These are phyloP conservation scores for Jaculus jaculus DNA, from an alignment of 2,113 vertebrate genomes.

Conservation along the genomic window DNA sequence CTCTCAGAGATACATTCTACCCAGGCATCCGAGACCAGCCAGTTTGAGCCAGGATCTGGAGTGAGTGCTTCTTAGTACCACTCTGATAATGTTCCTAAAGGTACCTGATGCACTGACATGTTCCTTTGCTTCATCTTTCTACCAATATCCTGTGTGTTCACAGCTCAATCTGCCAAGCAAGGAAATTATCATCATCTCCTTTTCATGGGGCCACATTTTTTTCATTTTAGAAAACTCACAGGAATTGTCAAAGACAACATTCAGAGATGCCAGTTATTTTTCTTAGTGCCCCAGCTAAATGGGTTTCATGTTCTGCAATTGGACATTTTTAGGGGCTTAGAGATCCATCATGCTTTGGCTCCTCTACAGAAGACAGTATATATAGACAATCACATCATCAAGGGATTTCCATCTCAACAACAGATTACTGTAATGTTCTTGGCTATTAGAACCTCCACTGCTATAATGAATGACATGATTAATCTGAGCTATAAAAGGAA, in stretches of 20 bases:
- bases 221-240: neutral
- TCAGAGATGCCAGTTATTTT: neutral
- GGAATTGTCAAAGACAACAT: neutral
- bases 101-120: neutral
- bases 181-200: neutral
- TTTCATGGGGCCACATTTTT: neutral
- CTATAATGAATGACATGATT: constrained; percentile 67
- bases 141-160: neutral
- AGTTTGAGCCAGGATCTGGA: neutral
- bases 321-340: neutral
- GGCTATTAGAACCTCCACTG: constrained; percentile 40
- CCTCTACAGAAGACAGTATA: constrained; percentile 33
- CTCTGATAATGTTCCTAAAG: neutral
- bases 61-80: neutral
- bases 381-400: constrained; percentile 57
- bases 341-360: constrained; percentile 45
- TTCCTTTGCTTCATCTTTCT: neutral
- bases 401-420: constrained; percentile 64
- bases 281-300: neutral
- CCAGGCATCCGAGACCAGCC: neutral
- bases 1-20: neutral
- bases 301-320: neutral
- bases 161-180: neutral
- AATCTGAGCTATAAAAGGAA: constrained; percentile 68
- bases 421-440: constrained; percentile 67